Evolutionary conservation across 2,113 vertebrate species (phyloP), one percentile per base, ranked within the genome.

Genomic region (Lagopus leucura): DNA sequence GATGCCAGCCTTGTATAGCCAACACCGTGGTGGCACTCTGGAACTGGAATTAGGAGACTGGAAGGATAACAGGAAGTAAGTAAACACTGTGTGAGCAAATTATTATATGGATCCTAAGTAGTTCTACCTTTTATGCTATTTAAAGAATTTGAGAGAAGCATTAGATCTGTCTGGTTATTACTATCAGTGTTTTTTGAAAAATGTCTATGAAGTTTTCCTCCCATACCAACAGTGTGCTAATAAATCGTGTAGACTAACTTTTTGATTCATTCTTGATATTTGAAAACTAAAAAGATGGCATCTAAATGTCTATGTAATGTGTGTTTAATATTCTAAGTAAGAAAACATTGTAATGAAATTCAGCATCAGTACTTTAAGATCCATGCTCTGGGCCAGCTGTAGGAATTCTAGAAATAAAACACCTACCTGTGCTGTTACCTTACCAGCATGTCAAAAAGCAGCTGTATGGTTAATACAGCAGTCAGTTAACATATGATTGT

Each of bases 1-100:
- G 77, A 98, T 99, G 98, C 99, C 99, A 45, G 97, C 98, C 72
- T 97, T 99, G 69, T 99, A 99, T 92, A 99, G 98, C 94, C 98
- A 98, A 36, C 99, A 99, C 87, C 95, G 65, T 42, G 96, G 98
- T 2, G 99, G 99, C 64, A 98, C 99, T 57, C 96, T 99, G 96
- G 99, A 99, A 96, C 98, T 99, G 42, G 99, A 99, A 96, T 9
- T 99, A 74, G 99, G 98, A 60, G 99, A 99, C 96, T 99, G 99
- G 99, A 99, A 98, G 98, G 97, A 98, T 74, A 99, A 98, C 13
- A 98, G 99, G 94, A 99, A 97, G 99, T 99, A 92, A 97, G 92
- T 66, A 82, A 90, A 79, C n/a, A 48, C 48, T 21, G 0, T 19
- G 32, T 32, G 55, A 89, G n/a, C 10, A 88, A 70, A 79, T 42